Evolutionary conservation across 2,888 invertebrate genomes (phyloP).

Genomic region (Rhagophthalmus giganteus): DNA sequence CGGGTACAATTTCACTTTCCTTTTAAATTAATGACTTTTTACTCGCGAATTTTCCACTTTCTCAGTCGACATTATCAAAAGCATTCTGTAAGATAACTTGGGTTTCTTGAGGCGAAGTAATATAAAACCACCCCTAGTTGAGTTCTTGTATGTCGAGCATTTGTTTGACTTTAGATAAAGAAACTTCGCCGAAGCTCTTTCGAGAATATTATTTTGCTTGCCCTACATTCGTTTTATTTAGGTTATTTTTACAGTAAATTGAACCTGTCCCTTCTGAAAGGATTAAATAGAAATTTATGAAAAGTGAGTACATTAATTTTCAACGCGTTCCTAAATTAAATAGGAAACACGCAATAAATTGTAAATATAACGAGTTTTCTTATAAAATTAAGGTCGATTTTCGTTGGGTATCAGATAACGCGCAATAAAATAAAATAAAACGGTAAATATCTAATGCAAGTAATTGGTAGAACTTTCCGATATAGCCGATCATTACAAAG

Average conservation of each 20-base stretch:
- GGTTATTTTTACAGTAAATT: conserved; percentile 11
- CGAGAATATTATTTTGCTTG: conserved; percentile 4
- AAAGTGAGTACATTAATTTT: conserved; percentile 6
- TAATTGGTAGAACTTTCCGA: too few species aligned
- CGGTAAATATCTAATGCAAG: too few species aligned
- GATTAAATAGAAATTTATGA: conserved; percentile 13
- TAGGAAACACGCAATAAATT: not conserved
- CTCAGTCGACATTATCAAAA: conserved; percentile 13
- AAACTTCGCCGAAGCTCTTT: conserved; percentile 9
- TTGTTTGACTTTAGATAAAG: conserved; percentile 31
- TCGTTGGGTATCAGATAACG: too few species aligned
- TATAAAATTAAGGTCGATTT: too few species aligned
- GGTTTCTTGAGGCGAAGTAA: conserved; percentile 29
- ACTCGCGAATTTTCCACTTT: not conserved
- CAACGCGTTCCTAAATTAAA: not conserved
- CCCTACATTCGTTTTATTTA: conserved; percentile 10
- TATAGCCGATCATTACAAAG: too few species aligned
- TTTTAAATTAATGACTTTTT: too few species aligned
- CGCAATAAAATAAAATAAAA: too few species aligned
- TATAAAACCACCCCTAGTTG: conserved; percentile 30
- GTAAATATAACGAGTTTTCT: not conserved
- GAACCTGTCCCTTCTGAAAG: conserved; percentile 2
- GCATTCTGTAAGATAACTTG: conserved; percentile 30
- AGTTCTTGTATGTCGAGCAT: conserved; percentile 28
- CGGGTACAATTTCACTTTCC: not conserved